Evolutionary conservation across 2,797 vertebrate genomes (phyloP), one percentile per base, ranked within the genome.

Genomic region (Helicolenus hilgendorfi): DNA sequence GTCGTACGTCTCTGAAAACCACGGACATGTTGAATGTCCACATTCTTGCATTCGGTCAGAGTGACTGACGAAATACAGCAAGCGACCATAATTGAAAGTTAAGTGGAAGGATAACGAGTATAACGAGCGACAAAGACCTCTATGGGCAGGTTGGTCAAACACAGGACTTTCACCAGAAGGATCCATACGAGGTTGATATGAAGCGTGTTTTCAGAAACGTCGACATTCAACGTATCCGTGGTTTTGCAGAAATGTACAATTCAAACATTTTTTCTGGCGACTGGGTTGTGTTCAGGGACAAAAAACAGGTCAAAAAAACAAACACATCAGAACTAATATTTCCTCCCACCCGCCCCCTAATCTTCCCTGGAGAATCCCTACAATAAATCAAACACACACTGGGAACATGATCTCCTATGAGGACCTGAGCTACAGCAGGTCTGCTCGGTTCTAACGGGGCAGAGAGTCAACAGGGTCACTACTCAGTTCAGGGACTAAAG

Each of bases 331-430:
- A 82, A 62, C 83, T 88, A 84, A 79, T 0, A 20, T 6, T 5
- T 69, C 45, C 36, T 29, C 86, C 85, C 85, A 20, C 79, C 83
- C 83, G 2, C 41, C 81, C 80, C 29, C 64, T 6, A 29, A 33
- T 1, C 67, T 13, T 33, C 82, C 82, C 85, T 60, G 78, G 68
- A 84, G 64, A 83, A 4, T 5, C 81, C 76, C 72, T 74, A 92
- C 45, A 24, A 71, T 5, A 82, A 88, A 78, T 87, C 75, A 92
- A 85, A 88, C 87, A 80, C 88, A 94, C 89, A 84, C 84, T 1
- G 53, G 81, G 75, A 79, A 49, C 7, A 86, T 58, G 22, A n/a
- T 62, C n/a, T 58, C 11, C 24, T 56, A 26, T 9, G 8, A 60
- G 78, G 86, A 84, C 81, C 83, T 81, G 77, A 84, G 60, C 74